Evolutionary conservation across 1,140 invertebrate species (phyloP).

Genomic region (Musca vetustissima): DNA sequence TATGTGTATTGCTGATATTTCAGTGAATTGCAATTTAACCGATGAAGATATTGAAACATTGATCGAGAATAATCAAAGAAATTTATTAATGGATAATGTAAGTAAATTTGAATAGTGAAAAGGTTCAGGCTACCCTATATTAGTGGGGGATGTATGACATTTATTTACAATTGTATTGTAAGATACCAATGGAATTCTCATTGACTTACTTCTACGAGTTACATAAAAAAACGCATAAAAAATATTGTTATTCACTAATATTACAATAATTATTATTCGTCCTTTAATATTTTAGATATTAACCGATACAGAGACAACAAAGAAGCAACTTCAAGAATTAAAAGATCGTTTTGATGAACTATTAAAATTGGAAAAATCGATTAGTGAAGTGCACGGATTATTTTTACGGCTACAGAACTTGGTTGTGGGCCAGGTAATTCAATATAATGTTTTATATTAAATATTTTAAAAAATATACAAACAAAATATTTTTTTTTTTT

Average conservation of each 20-base stretch:
- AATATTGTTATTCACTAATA: too few species aligned
- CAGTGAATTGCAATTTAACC: slow-evolving; percentile 48
- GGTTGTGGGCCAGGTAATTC: slow-evolving; percentile 51
- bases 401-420: slow-evolving; percentile 52
- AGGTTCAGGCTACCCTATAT: too few species aligned
- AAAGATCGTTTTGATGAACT: slow-evolving; percentile 51
- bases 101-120: too few species aligned
- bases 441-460: too few species aligned
- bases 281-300: slow-evolving; percentile 44
- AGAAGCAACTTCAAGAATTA: slow-evolving; percentile 42
- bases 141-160: too few species aligned
- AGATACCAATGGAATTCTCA: too few species aligned
- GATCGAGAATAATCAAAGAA: slow-evolving; percentile 49
- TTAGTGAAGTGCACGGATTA: slow-evolving; percentile 50
- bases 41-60: slow-evolving; percentile 52
- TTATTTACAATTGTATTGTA: too few species aligned
- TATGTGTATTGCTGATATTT: background rate
- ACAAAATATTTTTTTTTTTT: background rate
- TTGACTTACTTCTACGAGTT: too few species aligned
- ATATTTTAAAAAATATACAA: too few species aligned
- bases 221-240: too few species aligned
- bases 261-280: too few species aligned
- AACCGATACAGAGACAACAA: slow-evolving; percentile 50
- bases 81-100: slow-evolving; percentile 53
- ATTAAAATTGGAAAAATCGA: slow-evolving; percentile 50